A percentile compares a stretch with the other conserved stretches of the same genome.
Evolutionary conservation across 2,888 invertebrate genomes (phyloP).

Genomic region (Carcina quercana): DNA sequence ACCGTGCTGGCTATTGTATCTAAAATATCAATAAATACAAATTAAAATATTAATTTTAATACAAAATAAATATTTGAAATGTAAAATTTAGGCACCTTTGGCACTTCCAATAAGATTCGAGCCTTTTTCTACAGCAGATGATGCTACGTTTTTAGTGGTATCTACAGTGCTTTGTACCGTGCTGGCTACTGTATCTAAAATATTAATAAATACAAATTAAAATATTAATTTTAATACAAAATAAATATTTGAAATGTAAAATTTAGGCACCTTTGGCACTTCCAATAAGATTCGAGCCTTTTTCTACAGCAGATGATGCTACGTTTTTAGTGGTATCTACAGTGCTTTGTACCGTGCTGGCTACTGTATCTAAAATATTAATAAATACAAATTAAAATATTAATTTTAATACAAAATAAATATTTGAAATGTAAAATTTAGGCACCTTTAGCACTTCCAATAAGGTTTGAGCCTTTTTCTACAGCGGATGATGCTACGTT

Average conservation of each 20-base stretch:
- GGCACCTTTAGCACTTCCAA: constrained; percentile 18
- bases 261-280: constrained; percentile 17
- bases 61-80: no score
- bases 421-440: no score
- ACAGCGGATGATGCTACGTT: constrained; percentile 23
- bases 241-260: constrained; percentile 1
- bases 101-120: constrained; percentile 25
- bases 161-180: constrained; percentile 42
- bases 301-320: constrained; percentile 35
- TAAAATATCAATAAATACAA: constrained; percentile 13
- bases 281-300: constrained; percentile 26
- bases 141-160: constrained; percentile 37
- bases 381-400: no score
- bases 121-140: constrained; percentile 36
- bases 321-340: constrained; percentile 37
- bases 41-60: not conserved
- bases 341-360: constrained; percentile 22
- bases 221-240: constrained; percentile 1
- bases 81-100: no score
- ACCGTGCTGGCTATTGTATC: constrained; percentile 25
- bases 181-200: constrained; percentile 46
- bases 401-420: no score
- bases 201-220: constrained; percentile 10
- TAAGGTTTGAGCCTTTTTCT: constrained; percentile 23
- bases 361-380: no score